These are phyloP conservation scores for Crossaster papposus DNA, from an alignment of 53 echinoderm and acorn worm species.

Conservation along the genomic window DNA sequence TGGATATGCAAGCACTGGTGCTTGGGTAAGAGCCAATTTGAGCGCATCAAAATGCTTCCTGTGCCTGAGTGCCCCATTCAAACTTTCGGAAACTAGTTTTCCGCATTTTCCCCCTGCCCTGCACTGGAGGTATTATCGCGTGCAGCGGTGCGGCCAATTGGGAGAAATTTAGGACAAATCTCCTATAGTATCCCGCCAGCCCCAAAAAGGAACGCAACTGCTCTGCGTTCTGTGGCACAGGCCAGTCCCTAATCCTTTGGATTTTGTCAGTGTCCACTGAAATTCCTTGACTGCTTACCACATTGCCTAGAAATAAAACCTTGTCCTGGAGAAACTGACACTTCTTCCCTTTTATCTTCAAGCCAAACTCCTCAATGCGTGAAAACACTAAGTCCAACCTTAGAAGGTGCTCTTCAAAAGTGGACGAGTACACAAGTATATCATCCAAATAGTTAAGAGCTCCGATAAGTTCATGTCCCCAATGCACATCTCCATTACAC, in stretches of 20 bases:
- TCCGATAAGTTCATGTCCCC: not conserved
- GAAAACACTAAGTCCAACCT: slow-evolving; percentile 46
- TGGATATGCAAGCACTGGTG: slow-evolving; percentile 23
- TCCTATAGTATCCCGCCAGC: slow-evolving; percentile 6
- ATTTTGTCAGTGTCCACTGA: slow-evolving; percentile 9
- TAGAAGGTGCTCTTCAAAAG: slow-evolving; percentile 57
- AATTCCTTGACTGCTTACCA: not conserved
- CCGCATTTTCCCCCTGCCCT: not conserved
- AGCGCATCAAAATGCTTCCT: slow-evolving; percentile 2
- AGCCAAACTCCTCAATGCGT: slow-evolving; percentile 43
- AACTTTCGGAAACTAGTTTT: not conserved
- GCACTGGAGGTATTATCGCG: not conserved
- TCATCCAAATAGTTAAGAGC: slow-evolving; percentile 50
- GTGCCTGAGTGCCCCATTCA: not conserved
- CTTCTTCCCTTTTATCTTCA: slow-evolving; percentile 52
- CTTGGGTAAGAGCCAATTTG: not conserved
- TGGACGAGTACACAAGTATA: slow-evolving; percentile 52
- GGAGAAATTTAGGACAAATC: not conserved
- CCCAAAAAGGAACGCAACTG: slow-evolving; percentile 5
- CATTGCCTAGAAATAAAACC: slow-evolving; percentile 30
- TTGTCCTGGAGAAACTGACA: not conserved
- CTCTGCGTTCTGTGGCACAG: not conserved
- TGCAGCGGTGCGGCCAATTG: not conserved
- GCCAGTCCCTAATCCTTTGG: not conserved
- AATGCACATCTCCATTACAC: slow-evolving; percentile 1